Conservation (phyloP, 2,797 vertebrate genomes). For the Psittacula echo region DNA sequence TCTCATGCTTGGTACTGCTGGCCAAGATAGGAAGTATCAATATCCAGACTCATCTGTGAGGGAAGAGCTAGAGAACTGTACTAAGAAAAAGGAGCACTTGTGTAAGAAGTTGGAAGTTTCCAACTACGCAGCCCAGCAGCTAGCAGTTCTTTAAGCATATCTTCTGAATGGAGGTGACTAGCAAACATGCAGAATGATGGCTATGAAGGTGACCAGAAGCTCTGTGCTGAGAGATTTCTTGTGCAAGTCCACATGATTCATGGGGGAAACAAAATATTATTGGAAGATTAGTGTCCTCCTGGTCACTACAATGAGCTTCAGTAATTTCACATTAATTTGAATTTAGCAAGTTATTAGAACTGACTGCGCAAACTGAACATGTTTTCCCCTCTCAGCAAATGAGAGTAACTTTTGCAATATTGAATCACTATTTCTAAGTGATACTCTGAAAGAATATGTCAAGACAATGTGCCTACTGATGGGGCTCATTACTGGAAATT, state of each 20-base stretch:
- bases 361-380: slow-evolving; percentile 22
- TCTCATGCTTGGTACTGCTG: background rate
- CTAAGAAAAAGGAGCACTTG: background rate
- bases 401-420: slow-evolving; percentile 20
- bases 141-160: background rate
- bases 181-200: background rate
- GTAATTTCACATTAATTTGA: background rate
- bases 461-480: slow-evolving; percentile 16
- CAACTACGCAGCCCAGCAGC: background rate
- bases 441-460: background rate
- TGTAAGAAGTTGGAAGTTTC: background rate
- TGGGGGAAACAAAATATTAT: background rate
- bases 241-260: background rate
- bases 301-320: background rate
- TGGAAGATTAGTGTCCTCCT: background rate
- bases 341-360: slow-evolving; percentile 7
- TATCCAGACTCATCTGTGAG: background rate
- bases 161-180: background rate
- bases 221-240: background rate
- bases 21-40: background rate
- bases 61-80: background rate
- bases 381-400: slow-evolving; percentile 27
- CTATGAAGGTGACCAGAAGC: background rate
- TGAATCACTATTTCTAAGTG: slow-evolving; percentile 8
- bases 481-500: slow-evolving; percentile 29